A percentile compares a stretch with the other conserved stretches of the same genome.
Conservation (phyloP, 2,113 vertebrate genomes). For the Gasterosteus aculeatus region DNA sequence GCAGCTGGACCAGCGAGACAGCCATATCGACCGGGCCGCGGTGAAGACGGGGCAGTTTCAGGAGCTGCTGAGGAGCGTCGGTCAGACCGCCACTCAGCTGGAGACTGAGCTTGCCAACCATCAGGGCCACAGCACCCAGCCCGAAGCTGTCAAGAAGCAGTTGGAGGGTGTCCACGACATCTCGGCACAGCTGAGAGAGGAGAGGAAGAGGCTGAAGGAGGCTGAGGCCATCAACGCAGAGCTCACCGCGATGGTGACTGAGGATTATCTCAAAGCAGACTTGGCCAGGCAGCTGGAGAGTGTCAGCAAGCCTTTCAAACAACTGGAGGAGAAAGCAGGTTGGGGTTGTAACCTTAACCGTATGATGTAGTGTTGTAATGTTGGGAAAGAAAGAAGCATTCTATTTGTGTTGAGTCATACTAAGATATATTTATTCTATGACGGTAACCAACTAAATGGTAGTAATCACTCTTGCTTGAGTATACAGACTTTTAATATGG, state of each 20-base stretch:
- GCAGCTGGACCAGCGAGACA: slow-evolving; percentile 87
- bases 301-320: slow-evolving; percentile 89
- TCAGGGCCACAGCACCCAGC: slow-evolving; percentile 84
- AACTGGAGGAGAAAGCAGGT: slow-evolving; percentile 95
- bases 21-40: slow-evolving; percentile 88
- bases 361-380: slow-evolving; percentile 33
- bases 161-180: slow-evolving; percentile 86
- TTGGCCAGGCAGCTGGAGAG: slow-evolving; percentile 89
- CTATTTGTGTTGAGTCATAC: slow-evolving; percentile 37
- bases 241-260: slow-evolving; percentile 87
- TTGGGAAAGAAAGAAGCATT: slow-evolving; percentile 32
- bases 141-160: slow-evolving; percentile 90
- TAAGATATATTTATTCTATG: slow-evolving; percentile 24
- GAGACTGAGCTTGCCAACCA: slow-evolving; percentile 85
- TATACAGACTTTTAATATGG: background rate
- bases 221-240: slow-evolving; percentile 87
- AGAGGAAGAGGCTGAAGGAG: slow-evolving; percentile 85
- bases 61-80: slow-evolving; percentile 84
- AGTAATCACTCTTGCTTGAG: background rate
- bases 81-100: slow-evolving; percentile 82
- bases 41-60: slow-evolving; percentile 91
- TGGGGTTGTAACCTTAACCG: slow-evolving; percentile 59
- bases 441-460: slow-evolving; percentile 5
- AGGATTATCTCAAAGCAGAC: slow-evolving; percentile 95
- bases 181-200: slow-evolving; percentile 85